Conservation (phyloP, 2,888 invertebrate species). For the Elegia similella region DNA sequence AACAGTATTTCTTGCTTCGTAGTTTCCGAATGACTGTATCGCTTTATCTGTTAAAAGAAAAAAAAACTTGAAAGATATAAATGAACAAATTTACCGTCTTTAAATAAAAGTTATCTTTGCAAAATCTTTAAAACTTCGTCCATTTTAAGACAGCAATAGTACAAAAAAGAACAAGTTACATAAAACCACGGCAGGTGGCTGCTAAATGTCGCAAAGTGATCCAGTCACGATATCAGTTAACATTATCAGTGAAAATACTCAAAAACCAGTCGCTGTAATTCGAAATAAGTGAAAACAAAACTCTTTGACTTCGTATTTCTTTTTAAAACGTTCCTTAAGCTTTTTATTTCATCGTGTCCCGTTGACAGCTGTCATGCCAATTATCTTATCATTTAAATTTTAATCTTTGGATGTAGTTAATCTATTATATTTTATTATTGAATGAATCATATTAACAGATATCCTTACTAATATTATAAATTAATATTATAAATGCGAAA, state of each 20-base stretch:
- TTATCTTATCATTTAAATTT: too few relatives aligned
- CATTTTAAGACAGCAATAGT: neutral
- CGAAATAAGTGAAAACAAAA: neutral
- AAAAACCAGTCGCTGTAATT: conserved; percentile 5
- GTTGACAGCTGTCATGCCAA: neutral
- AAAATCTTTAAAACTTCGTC: conserved; percentile 4
- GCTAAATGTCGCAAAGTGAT: conserved; percentile 23
- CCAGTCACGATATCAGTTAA: conserved; percentile 30
- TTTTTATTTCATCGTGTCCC: neutral
- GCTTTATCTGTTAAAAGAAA: too few relatives aligned
- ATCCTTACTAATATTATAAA: too few relatives aligned
- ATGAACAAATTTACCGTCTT: neutral
- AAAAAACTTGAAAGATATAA: neutral
- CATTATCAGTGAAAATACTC: conserved; percentile 12
- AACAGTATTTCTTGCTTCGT: too few relatives aligned
- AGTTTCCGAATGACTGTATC: too few relatives aligned
- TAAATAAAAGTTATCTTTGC: conserved; percentile 2
- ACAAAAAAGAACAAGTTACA: conserved; percentile 12
- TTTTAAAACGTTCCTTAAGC: neutral
- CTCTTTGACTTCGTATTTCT: conserved; percentile 1
- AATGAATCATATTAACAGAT: too few relatives aligned
- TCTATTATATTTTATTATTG: too few relatives aligned
- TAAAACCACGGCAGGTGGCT: conserved; percentile 9
- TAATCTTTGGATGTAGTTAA: too few relatives aligned
- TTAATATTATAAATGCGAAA: too few relatives aligned